Evolutionary conservation across 2,113 vertebrate species (phyloP), one percentile per base, ranked within the genome.

Genomic region (Phasianus colchicus): DNA sequence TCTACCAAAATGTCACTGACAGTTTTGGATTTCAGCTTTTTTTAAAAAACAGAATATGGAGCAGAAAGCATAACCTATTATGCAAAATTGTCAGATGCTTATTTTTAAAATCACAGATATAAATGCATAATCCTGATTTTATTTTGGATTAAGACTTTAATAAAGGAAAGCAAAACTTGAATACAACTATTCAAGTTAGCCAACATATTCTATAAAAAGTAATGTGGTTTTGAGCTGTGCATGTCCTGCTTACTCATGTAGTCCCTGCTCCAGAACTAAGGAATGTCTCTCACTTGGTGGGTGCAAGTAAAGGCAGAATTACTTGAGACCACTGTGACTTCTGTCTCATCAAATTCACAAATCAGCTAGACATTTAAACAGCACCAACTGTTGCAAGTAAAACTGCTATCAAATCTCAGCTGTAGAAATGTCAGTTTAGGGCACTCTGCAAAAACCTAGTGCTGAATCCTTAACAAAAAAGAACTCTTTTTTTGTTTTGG

Each of bases 1-100:
- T 93, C 90, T 89, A 95, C 92, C 92, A 90, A 91, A 93, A 95
- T 96, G 95, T 97, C 96, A 97, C 93, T 96, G 93, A 91, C 92
- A 95, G 82, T 79, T 91, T 95, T 67, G 85, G 85, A 96, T 95
- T 83, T 79, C 75, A 86, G 87, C 87, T 94, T 96, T 96, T 96
- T 96, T 95, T 71, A 38, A 91, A 96, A 64, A 95, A 50, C 50
- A 67, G 91, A 96, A 93, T 91, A 93, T 92, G 85, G 91, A 96
- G 91, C 92, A 96, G 89, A 93, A 95, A 95, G 92, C 93, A 75
- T 84, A 92, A 93, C 92, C 94, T 92, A 84, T 89, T 90, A 96
- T 94, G 96, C 94, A 95, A 96, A 96, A 92, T 85, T 74, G 79
- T 93, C 79, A 92, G 91, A 92, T 95, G 91, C 94, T 92, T 93